phyloP scores from a whole-genome alignment of 2,113 vertebrate species.

The Campylomormyrus tamandua region DNA sequence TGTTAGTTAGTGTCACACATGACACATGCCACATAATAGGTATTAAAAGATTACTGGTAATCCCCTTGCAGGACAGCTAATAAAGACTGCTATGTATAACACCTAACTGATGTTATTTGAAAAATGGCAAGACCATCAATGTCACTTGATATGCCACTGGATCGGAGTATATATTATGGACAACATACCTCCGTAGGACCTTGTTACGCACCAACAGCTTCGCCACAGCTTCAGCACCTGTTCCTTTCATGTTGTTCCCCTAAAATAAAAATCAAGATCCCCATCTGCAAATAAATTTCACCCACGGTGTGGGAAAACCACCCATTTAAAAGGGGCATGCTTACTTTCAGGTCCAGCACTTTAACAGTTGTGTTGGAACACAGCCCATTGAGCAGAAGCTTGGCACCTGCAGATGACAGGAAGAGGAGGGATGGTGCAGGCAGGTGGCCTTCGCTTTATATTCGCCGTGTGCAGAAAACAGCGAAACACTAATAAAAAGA shows the following conservation, averaged over 20 bases:
- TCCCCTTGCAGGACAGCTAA: not conserved
- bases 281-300: not conserved
- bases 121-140: not conserved
- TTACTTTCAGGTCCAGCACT: conserved; percentile 83
- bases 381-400: conserved; percentile 71
- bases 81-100: not conserved
- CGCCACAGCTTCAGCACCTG: conserved; percentile 74
- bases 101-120: not conserved
- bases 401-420: conserved; percentile 57
- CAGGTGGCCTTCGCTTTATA: not conserved
- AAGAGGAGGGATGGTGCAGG: not conserved
- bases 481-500: not conserved
- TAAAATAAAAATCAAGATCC: conserved; percentile 34
- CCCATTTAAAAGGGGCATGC: not conserved
- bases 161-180: not conserved
- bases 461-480: not conserved
- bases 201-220: conserved; percentile 76
- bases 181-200: conserved; percentile 71
- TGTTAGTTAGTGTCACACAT: not conserved
- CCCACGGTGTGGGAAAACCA: not conserved
- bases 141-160: not conserved
- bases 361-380: conserved; percentile 70
- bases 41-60: not conserved
- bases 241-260: conserved; percentile 83
- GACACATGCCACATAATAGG: not conserved